Evolutionary conservation across 2,888 invertebrate species (phyloP).

Genomic region (Tipula confusa): DNA sequence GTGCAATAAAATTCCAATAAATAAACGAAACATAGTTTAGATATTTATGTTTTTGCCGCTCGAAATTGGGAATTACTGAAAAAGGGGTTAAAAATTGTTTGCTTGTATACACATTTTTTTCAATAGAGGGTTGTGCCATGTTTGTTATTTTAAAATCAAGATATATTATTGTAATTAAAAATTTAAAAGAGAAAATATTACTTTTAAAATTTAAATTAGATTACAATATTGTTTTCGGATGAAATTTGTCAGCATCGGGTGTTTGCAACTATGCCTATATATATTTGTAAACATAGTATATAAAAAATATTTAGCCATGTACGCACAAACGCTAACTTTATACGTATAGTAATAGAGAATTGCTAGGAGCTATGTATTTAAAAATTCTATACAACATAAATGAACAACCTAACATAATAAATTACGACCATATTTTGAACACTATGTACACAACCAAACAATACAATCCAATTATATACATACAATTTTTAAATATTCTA

Average conservation of each 20-base stretch:
- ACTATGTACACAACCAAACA: background rate
- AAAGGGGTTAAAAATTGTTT: background rate
- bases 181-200: background rate
- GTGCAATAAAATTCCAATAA: background rate
- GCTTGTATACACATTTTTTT: background rate
- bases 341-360: background rate
- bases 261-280: background rate
- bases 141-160: conserved; percentile 9
- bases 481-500: background rate
- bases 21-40: background rate
- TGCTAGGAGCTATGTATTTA: background rate
- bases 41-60: background rate
- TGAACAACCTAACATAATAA: background rate
- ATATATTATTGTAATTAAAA: background rate
- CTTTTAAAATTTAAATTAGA: background rate
- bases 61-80: background rate
- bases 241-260: background rate
- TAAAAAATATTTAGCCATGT: background rate
- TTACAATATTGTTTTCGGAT: background rate
- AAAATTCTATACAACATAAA: background rate
- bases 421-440: background rate
- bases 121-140: background rate
- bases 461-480: background rate
- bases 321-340: background rate
- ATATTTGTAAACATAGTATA: background rate